These are phyloP conservation scores for Imbricaverruca yamaguchii DNA, from an alignment of 2,888 invertebrate genomes.

Conservation along the genomic window DNA sequence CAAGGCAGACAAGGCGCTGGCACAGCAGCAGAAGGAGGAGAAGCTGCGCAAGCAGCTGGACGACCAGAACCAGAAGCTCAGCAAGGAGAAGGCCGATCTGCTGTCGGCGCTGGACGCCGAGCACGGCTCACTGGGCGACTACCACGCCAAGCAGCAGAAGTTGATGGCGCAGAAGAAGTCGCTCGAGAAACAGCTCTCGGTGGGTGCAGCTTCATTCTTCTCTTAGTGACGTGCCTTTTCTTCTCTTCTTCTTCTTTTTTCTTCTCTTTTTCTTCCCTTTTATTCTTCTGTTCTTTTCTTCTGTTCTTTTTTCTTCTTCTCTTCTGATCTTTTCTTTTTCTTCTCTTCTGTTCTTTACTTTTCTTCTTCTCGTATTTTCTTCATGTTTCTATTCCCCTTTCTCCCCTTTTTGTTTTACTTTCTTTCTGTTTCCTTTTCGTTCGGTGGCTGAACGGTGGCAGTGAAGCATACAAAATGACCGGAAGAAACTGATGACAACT, in stretches of 20 bases:
- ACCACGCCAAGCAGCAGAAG: constrained; percentile 29
- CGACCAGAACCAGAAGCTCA: constrained; percentile 47
- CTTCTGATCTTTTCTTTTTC: too few relatives aligned
- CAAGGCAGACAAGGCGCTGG: constrained; percentile 46
- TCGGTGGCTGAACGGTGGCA: too few relatives aligned
- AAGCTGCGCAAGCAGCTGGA: constrained; percentile 48
- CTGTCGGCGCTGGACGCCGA: constrained; percentile 36
- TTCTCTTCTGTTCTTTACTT: too few relatives aligned
- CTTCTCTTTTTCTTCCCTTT: too few relatives aligned
- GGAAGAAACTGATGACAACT: too few relatives aligned
- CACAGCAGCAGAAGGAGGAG: constrained; percentile 45
- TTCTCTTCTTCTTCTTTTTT: neutral
- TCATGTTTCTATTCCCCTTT: too few relatives aligned
- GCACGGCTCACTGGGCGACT: constrained; percentile 29
- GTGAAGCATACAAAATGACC: too few relatives aligned
- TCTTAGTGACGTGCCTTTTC: neutral
- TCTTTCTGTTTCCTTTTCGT: too few relatives aligned
- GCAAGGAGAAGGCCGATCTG: constrained; percentile 51
- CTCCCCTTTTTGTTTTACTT: too few relatives aligned
- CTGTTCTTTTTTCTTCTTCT: too few relatives aligned
- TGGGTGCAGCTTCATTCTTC: neutral
- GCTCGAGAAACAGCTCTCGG: constrained; percentile 79
- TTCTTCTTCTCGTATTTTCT: too few relatives aligned
- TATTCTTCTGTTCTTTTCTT: too few relatives aligned
- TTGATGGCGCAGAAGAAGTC: constrained; percentile 52